Base-by-base conservation (phyloP, 2,888 invertebrate genomes). In the Plutella xylostella region DNA sequence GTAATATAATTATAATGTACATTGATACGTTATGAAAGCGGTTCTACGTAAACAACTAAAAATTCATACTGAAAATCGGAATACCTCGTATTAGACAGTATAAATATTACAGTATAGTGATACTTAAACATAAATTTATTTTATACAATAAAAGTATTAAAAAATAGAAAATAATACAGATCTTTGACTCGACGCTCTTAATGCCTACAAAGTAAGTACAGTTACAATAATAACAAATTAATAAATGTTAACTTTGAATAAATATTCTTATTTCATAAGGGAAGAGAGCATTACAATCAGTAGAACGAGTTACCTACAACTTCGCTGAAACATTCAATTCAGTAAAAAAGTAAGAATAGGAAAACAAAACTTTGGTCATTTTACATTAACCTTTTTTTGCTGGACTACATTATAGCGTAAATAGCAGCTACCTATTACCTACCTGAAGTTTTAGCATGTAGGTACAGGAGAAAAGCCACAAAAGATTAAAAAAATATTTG, bases 151-250 rank as follows among this genome's bases (percentile, higher is more conserved):
- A 78, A 82, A 71, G 72, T 75, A 77, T 73, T 80, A 83, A 72
- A 80, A 80, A 78, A 79, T 82, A 82, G 66, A 75, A 79, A 79
- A 80, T 83, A 83, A 83, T 83, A 83, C 82, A 83, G 82, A 83
- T 83, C 82, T 82, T 79, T 83, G 82, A 82, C 82, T 83, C 74
- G 72, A 75, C 73, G 71, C 71, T 66, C 80, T 78, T 80, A 82
- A 55, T n/a, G 55, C 50, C 72, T 79, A 78, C 56, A 55, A 71
- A 71, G 71, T 75, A 78, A 76, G 72, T 78, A 76, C 71, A 66
- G 68, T 72, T 73, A 77, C 58, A 68, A 65, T 68, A 65, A 69
- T 72, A 73, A 75, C 72, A 74, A 75, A 63, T 61, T 64, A 65
- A 66, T 67, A 65, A 63, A 63, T 66, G 69, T 74, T 73, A 77